A percentile compares a stretch with the other conserved stretches of the same genome.
Evolutionary conservation across 2,888 invertebrate species (phyloP).

Genomic region (Tachina lurida): DNA sequence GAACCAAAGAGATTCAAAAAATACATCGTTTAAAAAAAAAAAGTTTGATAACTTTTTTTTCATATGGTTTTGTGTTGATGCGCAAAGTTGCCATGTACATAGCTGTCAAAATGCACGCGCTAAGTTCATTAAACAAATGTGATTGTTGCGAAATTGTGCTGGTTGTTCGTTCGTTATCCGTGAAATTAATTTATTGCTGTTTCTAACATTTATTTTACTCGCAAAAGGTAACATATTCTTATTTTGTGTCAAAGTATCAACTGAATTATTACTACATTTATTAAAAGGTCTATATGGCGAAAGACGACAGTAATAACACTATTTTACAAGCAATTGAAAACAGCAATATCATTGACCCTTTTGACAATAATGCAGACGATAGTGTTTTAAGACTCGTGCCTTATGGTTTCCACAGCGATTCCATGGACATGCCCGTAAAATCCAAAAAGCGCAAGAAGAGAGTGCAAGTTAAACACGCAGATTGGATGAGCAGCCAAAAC

Average conservation of each 20-base stretch:
- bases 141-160: no score
- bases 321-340: slow-evolving; percentile 43
- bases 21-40: no score
- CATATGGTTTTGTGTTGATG: no score
- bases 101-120: no score
- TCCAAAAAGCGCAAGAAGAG: slow-evolving; percentile 26
- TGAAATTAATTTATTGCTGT: no score
- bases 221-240: slow-evolving; percentile 25
- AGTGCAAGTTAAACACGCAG: slow-evolving; percentile 50
- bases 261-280: slow-evolving; percentile 50
- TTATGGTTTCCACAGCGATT: slow-evolving; percentile 57
- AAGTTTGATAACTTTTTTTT: no score
- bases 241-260: slow-evolving; percentile 36
- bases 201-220: slow-evolving; percentile 24
- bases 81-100: no score
- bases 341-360: no score
- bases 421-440: slow-evolving; percentile 45
- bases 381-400: slow-evolving; percentile 49
- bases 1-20: no score
- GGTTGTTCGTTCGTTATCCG: no score
- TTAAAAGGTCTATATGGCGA: slow-evolving; percentile 54
- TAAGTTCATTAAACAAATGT: no score
- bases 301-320: slow-evolving; percentile 48
- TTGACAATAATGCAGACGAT: slow-evolving; percentile 47
- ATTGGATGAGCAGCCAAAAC: slow-evolving; percentile 52